Evolutionary conservation across 2,888 invertebrate genomes (phyloP).

Genomic region (Chaetogeoica ovagalla): DNA sequence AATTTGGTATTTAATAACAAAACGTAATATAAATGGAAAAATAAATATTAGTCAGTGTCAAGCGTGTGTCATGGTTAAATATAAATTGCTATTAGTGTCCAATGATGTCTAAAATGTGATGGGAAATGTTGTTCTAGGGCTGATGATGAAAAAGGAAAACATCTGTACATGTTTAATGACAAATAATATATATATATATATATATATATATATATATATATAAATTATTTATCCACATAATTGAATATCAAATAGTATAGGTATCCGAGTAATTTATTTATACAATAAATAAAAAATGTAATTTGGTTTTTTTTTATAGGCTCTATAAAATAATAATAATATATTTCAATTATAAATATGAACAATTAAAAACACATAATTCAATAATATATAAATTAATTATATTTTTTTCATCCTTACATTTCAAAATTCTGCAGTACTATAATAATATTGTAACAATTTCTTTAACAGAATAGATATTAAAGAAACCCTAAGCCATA

Average conservation of each 20-base stretch:
- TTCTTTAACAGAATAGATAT: slow-evolving; percentile 49
- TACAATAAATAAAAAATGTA: slow-evolving; percentile 27
- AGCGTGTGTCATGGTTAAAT: too few species aligned
- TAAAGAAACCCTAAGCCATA: slow-evolving; percentile 53
- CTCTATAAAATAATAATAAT: slow-evolving; percentile 34
- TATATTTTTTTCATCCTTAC: slow-evolving; percentile 50
- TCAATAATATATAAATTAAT: slow-evolving; percentile 52
- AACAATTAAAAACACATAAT: slow-evolving; percentile 51
- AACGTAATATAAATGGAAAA: too few species aligned
- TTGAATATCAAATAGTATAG: slow-evolving; percentile 15
- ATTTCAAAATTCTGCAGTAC: slow-evolving; percentile 37
- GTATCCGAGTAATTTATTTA: slow-evolving; percentile 11
- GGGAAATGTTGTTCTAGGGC: not conserved
- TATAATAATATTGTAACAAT: slow-evolving; percentile 51
- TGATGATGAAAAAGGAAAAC: slow-evolving; percentile 9
- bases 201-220: not conserved
- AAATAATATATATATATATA: not conserved
- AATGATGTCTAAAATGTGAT: too few species aligned
- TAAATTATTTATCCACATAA: slow-evolving; percentile 6
- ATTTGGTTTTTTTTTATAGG: slow-evolving; percentile 32
- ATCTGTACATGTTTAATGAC: not conserved
- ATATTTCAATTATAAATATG: slow-evolving; percentile 19
- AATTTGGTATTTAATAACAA: too few species aligned
- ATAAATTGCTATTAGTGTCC: too few species aligned
- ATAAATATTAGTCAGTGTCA: too few species aligned